Conservation (phyloP, 2,113 vertebrate genomes). For the Eleginops maclovinus region DNA sequence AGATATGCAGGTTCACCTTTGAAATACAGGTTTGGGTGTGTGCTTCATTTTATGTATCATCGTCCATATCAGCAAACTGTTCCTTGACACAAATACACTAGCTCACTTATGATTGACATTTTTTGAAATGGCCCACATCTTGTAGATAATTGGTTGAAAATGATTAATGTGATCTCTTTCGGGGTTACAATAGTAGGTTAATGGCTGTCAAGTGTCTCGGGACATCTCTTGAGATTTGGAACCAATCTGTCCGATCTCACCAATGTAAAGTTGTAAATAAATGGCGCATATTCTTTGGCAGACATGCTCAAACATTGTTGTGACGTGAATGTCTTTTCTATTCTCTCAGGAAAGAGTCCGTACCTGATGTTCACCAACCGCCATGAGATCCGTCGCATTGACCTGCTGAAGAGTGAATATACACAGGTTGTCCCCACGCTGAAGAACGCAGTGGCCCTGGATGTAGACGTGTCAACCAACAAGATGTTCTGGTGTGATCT, state of each 20-base stretch:
- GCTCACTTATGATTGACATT: conserved; percentile 2
- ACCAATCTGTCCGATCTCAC: neutral
- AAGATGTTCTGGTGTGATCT: conserved; percentile 98
- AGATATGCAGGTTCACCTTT: conserved; percentile 5
- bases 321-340: neutral
- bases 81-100: neutral
- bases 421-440: conserved; percentile 92
- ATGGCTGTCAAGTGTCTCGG: neutral
- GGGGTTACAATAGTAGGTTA: conserved; percentile 5
- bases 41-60: neutral
- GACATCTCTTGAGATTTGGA: neutral
- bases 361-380: conserved; percentile 97
- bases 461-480: conserved; percentile 94
- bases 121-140: neutral
- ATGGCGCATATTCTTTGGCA: neutral
- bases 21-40: conserved; percentile 8
- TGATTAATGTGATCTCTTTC: neutral
- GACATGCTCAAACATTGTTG: neutral
- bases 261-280: conserved; percentile 15
- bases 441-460: conserved; percentile 96
- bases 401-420: conserved; percentile 93
- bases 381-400: conserved; percentile 94
- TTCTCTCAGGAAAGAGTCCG: conserved; percentile 88
- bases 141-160: neutral
- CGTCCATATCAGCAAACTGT: conserved; percentile 7